Conservation (phyloP, 2,113 vertebrate genomes). For the Periophthalmodon schlosseri region DNA sequence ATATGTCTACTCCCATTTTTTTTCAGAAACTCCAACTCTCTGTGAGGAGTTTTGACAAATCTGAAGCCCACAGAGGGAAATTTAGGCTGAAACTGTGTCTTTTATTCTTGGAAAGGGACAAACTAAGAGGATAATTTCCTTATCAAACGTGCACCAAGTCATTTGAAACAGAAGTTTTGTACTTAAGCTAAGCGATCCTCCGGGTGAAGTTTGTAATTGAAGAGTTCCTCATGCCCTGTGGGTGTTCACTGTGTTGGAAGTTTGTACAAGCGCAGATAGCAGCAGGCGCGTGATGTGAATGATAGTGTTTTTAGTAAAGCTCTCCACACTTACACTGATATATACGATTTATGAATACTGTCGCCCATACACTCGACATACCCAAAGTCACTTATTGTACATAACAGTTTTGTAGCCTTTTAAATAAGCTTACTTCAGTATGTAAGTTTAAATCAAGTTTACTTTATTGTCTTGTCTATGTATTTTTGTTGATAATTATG, state of each 20-base stretch:
- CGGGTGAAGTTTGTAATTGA: slow-evolving; percentile 81
- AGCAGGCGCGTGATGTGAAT: slow-evolving; percentile 42
- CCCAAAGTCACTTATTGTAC: too few relatives aligned
- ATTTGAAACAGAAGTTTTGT: slow-evolving; percentile 88
- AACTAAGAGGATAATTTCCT: slow-evolving; percentile 88
- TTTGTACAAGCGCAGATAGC: slow-evolving; percentile 62
- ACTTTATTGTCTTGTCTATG: not conserved
- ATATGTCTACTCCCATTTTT: not conserved
- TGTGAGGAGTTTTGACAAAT: slow-evolving; percentile 12
- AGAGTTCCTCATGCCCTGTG: slow-evolving; percentile 86
- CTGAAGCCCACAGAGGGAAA: slow-evolving; percentile 77
- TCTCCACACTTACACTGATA: not conserved
- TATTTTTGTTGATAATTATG: too few relatives aligned
- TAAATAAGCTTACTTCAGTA: not conserved
- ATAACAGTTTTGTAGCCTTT: not conserved
- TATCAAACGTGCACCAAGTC: slow-evolving; percentile 87
- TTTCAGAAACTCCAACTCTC: slow-evolving; percentile 1
- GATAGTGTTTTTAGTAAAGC: slow-evolving; percentile 4
- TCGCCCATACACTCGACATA: not conserved
- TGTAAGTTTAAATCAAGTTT: too few relatives aligned
- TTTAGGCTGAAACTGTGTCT: slow-evolving; percentile 79
- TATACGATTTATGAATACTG: not conserved
- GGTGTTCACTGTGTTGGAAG: slow-evolving; percentile 71
- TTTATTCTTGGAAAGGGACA: slow-evolving; percentile 78
- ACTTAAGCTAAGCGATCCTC: slow-evolving; percentile 85